phyloP scores from a whole-genome alignment of 2,888 invertebrate genomes.

The Amorpha juglandis region DNA sequence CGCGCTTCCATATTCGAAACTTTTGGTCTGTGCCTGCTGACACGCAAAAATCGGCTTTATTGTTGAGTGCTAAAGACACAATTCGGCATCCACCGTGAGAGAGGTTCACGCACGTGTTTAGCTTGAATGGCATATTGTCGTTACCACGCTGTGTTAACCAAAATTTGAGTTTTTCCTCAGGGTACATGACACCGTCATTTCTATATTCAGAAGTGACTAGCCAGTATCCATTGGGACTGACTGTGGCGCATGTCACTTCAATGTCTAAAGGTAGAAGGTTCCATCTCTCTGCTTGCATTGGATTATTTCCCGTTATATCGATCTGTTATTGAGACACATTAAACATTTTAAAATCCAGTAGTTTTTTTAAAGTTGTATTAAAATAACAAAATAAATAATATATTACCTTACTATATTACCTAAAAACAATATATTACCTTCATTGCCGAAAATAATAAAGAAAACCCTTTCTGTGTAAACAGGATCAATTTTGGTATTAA shows the following conservation, averaged over 20 bases:
- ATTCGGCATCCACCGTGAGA: slow-evolving; percentile 76
- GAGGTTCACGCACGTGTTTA: slow-evolving; percentile 73
- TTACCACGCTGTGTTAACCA: slow-evolving; percentile 57
- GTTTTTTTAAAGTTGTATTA: no score
- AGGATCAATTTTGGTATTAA: no score
- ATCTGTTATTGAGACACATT: slow-evolving; percentile 51
- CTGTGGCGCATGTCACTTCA: slow-evolving; percentile 73
- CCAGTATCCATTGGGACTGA: slow-evolving; percentile 68
- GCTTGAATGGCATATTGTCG: slow-evolving; percentile 55
- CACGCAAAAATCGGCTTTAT: slow-evolving; percentile 70
- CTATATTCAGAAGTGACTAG: slow-evolving; percentile 77
- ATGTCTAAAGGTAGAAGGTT: slow-evolving; percentile 74
- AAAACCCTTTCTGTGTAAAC: no score
- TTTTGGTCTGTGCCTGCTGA: slow-evolving; percentile 75
- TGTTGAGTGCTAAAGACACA: slow-evolving; percentile 65
- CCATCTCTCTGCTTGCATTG: slow-evolving; percentile 66
- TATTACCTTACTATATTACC: no score
- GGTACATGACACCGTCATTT: slow-evolving; percentile 70
- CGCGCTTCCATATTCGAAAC: slow-evolving; percentile 72
- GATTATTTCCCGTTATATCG: slow-evolving; percentile 76
- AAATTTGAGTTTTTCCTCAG: slow-evolving; percentile 76
- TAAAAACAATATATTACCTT: no score
- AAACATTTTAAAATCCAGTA: no score
- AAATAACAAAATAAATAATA: no score
- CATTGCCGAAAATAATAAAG: no score